Percentiles rank a stretch among this genome's conserved stretches.
Evolutionary conservation across 1,140 invertebrate species (phyloP).

Genomic region (Drosophila littoralis): DNA sequence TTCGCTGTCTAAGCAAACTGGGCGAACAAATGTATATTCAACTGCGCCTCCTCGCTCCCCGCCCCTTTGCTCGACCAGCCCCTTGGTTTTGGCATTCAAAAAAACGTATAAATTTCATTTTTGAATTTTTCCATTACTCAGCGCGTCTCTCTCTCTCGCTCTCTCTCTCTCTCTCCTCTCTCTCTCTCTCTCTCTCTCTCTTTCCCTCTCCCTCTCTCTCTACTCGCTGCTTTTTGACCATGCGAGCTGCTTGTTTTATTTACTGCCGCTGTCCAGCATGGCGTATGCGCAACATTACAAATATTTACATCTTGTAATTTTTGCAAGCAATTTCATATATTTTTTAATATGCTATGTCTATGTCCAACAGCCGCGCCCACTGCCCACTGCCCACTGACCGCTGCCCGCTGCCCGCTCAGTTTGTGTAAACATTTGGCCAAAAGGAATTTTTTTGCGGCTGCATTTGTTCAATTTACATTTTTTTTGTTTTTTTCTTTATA

Average conservation of each 20-base stretch:
- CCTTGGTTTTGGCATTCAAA: no score
- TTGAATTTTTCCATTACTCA: neutral
- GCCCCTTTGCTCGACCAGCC: no score
- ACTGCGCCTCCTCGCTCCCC: no score
- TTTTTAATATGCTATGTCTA: conserved; percentile 23
- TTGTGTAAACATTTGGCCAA: conserved; percentile 31
- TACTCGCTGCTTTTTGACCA: neutral
- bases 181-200: neutral
- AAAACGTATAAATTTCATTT: no score
- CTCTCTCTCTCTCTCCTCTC: neutral
- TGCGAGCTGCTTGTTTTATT: neutral
- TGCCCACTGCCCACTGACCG: neutral
- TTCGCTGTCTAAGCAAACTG: no score
- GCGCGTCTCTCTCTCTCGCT: neutral
- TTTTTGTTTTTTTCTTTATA: neutral
- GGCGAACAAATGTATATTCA: no score
- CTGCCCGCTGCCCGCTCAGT: neutral
- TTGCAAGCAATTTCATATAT: conserved; percentile 35
- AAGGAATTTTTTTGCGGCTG: conserved; percentile 27
- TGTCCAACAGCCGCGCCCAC: neutral
- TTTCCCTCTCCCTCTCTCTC: neutral
- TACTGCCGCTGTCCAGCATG: conserved; percentile 6
- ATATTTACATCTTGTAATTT: conserved; percentile 43
- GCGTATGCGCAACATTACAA: conserved; percentile 40
- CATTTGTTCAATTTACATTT: conserved; percentile 27